Percentiles rank a stretch among this genome's conserved stretches.
Conservation (phyloP, 2,888 invertebrate genomes). For the Eristalis tenax region DNA sequence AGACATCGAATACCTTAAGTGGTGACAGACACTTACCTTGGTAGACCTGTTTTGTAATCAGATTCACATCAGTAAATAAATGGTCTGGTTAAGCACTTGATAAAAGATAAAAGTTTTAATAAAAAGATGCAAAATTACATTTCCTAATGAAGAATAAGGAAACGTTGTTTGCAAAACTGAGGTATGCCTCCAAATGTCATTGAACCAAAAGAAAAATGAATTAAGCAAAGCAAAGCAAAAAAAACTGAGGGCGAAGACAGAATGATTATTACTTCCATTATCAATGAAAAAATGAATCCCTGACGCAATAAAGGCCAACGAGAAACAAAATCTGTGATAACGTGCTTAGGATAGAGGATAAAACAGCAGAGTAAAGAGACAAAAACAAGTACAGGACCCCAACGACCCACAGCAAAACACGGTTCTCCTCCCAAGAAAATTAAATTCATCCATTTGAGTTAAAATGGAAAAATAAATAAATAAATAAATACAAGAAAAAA, state of each 20-base stretch:
- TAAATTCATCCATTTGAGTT: slow-evolving; percentile 68
- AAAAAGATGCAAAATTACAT: slow-evolving; percentile 28
- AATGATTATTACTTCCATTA: slow-evolving; percentile 54
- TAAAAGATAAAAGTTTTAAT: slow-evolving; percentile 18
- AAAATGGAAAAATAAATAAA: slow-evolving; percentile 46
- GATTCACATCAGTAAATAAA: slow-evolving; percentile 42
- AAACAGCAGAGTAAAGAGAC: slow-evolving; percentile 10
- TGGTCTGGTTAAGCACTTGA: slow-evolving; percentile 12
- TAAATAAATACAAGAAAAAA: slow-evolving; percentile 37
- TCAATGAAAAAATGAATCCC: slow-evolving; percentile 51
- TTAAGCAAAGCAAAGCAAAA: slow-evolving; percentile 20
- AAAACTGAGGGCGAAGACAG: neutral
- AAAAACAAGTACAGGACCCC: slow-evolving; percentile 23
- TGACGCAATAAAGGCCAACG: slow-evolving; percentile 45
- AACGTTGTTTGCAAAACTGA: neutral
- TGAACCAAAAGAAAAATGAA: slow-evolving; percentile 30
- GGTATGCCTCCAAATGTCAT: slow-evolving; percentile 4
- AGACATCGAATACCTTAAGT: neutral
- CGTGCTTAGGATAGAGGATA: slow-evolving; percentile 49
- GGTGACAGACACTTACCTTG: neutral
- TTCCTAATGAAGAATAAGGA: neutral
- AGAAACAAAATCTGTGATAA: slow-evolving; percentile 60
- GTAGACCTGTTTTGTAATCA: slow-evolving; percentile 13
- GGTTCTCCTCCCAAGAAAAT: slow-evolving; percentile 55
- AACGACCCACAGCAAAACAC: slow-evolving; percentile 14